Evolutionary conservation across 2,888 invertebrate genomes (phyloP), one percentile per base, ranked within the genome.

Genomic region (Lacanobia oleracea): DNA sequence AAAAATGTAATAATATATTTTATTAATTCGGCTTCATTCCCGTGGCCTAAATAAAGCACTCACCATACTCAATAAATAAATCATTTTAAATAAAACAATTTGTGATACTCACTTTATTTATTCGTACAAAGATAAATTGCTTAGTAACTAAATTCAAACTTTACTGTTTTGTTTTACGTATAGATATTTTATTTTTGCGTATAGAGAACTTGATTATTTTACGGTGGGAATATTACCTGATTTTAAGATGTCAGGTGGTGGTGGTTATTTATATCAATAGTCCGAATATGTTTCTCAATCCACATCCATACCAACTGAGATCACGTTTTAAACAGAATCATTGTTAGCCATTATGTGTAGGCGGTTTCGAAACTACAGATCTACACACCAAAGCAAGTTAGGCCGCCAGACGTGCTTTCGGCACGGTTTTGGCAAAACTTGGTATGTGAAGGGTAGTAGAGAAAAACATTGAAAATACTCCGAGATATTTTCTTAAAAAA

Each of bases 161-260:
- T 82, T 78, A 88, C 90, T 90, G 88, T 85, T 82, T 87, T 90
- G 80, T 89, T 90, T 88, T 92, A 92, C 92, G 85, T 91, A 92
- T 88, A 90, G 88, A 82, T 88, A 88, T 90, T 90, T 89, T 86
- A 89, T 91, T 88, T 92, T 88, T 72, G 82, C 83, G 84, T 91
- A 94, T 90, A 89, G 51, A 94, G 90, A 94, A 93, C 94, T 94
- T 93, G 91, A 92, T 93, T 91, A 89, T 91, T 91, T 94, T 81
- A 93, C 95, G 95, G 95, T 95, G 95, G 95, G 95, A 95, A 94
- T 89, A 93, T 92, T 94, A 93, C 88, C 88, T 90, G 90, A 88
- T 90, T 93, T 85, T 93, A 91, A 91, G 87, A 91, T 92, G 87
- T 93, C 92, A 91, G 8, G 56, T 56, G 18, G 4, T 33, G 43